Percentiles rank a stretch among this genome's conserved stretches.
Evolutionary conservation across 2,113 vertebrate genomes (phyloP).

Genomic region (Otocyon megalotis): DNA sequence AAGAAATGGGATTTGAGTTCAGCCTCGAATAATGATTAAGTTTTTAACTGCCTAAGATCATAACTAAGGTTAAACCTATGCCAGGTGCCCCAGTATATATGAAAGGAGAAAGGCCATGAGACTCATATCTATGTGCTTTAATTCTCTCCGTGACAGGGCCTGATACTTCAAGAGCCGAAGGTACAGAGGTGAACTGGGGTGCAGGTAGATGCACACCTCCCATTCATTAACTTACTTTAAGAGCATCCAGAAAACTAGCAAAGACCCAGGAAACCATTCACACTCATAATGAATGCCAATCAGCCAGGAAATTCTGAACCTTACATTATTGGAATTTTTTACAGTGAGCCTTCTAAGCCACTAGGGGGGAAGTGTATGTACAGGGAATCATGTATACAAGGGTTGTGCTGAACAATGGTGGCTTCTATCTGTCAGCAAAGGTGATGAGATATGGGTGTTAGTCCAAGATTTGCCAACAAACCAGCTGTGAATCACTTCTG

Average conservation of each 20-base stretch:
- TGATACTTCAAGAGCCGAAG: neutral
- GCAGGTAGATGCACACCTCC: neutral
- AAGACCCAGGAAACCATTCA: neutral
- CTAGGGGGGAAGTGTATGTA: neutral
- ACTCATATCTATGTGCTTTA: neutral
- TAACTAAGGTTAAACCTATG: neutral
- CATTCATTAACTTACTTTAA: neutral
- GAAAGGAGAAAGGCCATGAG: neutral
- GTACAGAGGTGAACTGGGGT: neutral
- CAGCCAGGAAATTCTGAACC: neutral
- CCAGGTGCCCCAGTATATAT: neutral
- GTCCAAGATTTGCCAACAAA: neutral
- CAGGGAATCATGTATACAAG: neutral
- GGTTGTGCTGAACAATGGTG: neutral
- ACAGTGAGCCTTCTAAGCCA: neutral
- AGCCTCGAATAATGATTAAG: neutral
- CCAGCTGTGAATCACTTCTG: neutral
- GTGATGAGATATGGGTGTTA: neutral
- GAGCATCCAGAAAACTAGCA: constrained; percentile 19
- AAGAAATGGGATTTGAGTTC: neutral
- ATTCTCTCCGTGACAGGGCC: neutral
- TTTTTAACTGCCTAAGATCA: neutral
- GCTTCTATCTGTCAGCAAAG: neutral
- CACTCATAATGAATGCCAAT: neutral
- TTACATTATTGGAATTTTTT: neutral